phyloP scores from a whole-genome alignment of 2,888 invertebrate genomes.

The Platycheirus rosarum region DNA sequence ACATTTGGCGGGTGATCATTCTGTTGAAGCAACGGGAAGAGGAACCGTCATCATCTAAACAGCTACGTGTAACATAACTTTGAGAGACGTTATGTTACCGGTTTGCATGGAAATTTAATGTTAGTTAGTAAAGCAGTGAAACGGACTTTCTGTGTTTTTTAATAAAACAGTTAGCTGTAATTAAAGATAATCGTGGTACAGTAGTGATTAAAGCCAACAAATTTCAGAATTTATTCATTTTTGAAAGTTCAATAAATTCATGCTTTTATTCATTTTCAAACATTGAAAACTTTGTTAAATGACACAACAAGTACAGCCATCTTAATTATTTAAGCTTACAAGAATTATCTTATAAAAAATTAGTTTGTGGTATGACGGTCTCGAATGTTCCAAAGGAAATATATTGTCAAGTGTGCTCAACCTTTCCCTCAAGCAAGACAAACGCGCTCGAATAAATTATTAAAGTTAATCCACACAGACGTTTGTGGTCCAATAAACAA shows the following conservation, averaged over 20 bases:
- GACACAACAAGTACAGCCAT: not conserved
- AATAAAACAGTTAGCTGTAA: not conserved
- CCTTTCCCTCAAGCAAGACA: conserved; percentile 33
- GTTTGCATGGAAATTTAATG: too few species aligned
- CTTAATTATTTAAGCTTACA: not conserved
- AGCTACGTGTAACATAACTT: not conserved
- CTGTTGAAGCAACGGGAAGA: conserved; percentile 33
- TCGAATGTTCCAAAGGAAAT: conserved; percentile 8
- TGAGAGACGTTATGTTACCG: conserved; percentile 55
- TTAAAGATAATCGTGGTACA: not conserved
- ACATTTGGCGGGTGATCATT: conserved; percentile 31
- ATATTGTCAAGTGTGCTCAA: conserved; percentile 28
- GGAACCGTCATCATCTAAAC: conserved; percentile 15
- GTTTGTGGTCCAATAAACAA: too few species aligned
- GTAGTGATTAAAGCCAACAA: not conserved
- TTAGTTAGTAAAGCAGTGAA: not conserved
- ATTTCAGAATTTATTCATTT: not conserved
- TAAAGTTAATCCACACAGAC: conserved; percentile 64
- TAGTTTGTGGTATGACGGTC: conserved; percentile 31
- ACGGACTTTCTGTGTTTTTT: not conserved
- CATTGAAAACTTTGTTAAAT: conserved; percentile 19
- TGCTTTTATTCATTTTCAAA: not conserved
- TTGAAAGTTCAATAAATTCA: too few species aligned
- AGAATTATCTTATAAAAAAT: not conserved
- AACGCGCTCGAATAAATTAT: conserved; percentile 21